Evolutionary conservation across 2,888 invertebrate genomes (phyloP).

Genomic region (Parnassius glacialis): DNA sequence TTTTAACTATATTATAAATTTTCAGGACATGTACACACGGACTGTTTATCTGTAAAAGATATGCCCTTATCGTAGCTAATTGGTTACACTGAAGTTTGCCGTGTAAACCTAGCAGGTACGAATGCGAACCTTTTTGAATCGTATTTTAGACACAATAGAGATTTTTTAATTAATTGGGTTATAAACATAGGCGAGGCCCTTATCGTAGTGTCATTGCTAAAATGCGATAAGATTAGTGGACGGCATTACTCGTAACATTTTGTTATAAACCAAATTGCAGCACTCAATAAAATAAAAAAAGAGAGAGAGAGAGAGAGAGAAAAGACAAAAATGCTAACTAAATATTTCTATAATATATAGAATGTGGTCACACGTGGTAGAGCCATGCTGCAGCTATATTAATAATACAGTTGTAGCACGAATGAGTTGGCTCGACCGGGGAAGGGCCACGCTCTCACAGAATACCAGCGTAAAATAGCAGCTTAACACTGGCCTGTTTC

Average conservation of each 20-base stretch:
- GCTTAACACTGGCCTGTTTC: too few species aligned
- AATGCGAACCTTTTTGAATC: conserved; percentile 28
- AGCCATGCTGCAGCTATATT: too few species aligned
- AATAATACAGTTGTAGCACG: too few species aligned
- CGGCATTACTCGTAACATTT: not conserved
- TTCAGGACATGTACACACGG: conserved; percentile 35
- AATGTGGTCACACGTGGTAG: too few species aligned
- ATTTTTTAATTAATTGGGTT: conserved; percentile 39
- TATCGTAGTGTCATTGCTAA: conserved; percentile 43
- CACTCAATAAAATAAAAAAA: not conserved
- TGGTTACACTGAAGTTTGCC: conserved; percentile 46
- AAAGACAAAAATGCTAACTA: too few species aligned
- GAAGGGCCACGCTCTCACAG: too few species aligned
- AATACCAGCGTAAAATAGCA: too few species aligned
- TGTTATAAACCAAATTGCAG: too few species aligned
- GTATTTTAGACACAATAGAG: conserved; percentile 21
- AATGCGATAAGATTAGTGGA: conserved; percentile 16
- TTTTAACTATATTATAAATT: conserved; percentile 43
- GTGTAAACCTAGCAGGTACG: conserved; percentile 41
- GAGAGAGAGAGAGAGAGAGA: not conserved
- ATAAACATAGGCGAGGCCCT: conserved; percentile 57
- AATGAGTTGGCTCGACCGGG: too few species aligned
- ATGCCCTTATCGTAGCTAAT: conserved; percentile 68
- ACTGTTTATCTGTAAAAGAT: conserved; percentile 57
- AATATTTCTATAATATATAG: too few species aligned